Evolutionary conservation across 2,113 vertebrate genomes (phyloP), one percentile per base, ranked within the genome.

Genomic region (Cervus canadensis): DNA sequence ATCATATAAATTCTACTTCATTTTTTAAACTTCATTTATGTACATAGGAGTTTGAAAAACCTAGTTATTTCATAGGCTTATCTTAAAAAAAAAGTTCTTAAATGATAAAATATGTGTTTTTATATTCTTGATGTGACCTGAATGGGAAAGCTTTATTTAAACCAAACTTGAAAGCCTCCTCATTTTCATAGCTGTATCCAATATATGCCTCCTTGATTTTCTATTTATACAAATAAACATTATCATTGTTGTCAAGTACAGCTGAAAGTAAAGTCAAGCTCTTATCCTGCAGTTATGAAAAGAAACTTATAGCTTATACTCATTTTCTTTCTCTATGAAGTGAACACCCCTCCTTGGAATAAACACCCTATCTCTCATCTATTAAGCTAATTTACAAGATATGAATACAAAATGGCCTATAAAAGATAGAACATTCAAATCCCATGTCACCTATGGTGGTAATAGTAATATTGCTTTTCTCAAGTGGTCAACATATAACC

Each of bases 401-500:
- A 15, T 45, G 16, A 88, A 15, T 85, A 94, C 52, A 90, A 89
- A 94, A 79, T 86, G 43, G 60, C 67, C 84, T 74, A 8, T 50
- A 85, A 54, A 57, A 95, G 87, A 79, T 33, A 86, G 92, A 93
- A 85, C 74, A 81, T 89, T 89, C 57, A 98, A 98, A 97, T 96
- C 92, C 54, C 87, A 94, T 59, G 87, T 97, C 76, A 87, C 93
- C 83, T 91, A 25, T 50, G 89, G 97, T 28, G 23, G 52, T 91
- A 81, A 89, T 94, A 96, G 86, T 89, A 95, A 96, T 56, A 95
- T 43, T 81, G 79, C 89, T 89, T 87, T 62, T 83, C 33, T 82
- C 87, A 92, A 25, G 36, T 81, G 7, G 84, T 85, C 25, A 92
- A 96, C 84, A 97, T 97, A 86, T 97, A 97, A 98, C 97, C 88